Base-by-base conservation (phyloP, 2,888 invertebrate species). In the Halictus ligatus region DNA sequence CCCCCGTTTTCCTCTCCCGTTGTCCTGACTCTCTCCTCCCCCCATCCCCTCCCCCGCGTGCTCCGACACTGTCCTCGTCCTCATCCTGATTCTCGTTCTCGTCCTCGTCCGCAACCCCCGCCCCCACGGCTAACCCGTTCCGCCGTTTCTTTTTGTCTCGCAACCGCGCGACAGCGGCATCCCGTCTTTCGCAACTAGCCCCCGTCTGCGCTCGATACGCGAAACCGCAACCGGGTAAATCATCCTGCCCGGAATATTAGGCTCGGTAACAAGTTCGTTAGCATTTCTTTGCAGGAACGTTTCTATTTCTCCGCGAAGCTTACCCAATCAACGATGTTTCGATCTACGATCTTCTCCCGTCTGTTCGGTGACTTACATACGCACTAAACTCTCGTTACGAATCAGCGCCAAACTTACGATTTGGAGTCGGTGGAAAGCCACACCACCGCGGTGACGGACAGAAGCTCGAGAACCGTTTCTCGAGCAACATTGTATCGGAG, bases 141-240 rank as follows among this genome's bases (percentile, higher is more conserved):
- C 43, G 25, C 7, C 75, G 58, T 48, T 64, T 71, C 75, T 75
- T 54, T 69, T 54, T 48, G 48, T 58, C 75, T 69, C n/a, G 12
- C 48, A 21, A 12, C 29, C 71, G 18, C 78, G 18, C 69, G 60
- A 64, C 60, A 25, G 13, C 48, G 25, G 18, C 64, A 60, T 72
- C 73, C 50, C 74, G 13, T 25, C 50, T 29, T 43, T 76, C 40
- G 69, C 64, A 35, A 18, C 29, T n/a, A 43, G 69, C 69, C 54
- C 40, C 58, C 69, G 54, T 50, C 35, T 46, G 25, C 58, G 25
- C 64, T 73, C 64, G 71, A 78, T 29, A 50, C 64, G 72, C 81
- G 72, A 25, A 75, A 75, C 35, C 78, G 72, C n/a, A 78, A 75
- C 25, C 78, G 75, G 60, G 78, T 80, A 78, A 80, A 78, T 13